Conservation (phyloP, 2,888 invertebrate species). For the Caenorhabditis sp. region DNA sequence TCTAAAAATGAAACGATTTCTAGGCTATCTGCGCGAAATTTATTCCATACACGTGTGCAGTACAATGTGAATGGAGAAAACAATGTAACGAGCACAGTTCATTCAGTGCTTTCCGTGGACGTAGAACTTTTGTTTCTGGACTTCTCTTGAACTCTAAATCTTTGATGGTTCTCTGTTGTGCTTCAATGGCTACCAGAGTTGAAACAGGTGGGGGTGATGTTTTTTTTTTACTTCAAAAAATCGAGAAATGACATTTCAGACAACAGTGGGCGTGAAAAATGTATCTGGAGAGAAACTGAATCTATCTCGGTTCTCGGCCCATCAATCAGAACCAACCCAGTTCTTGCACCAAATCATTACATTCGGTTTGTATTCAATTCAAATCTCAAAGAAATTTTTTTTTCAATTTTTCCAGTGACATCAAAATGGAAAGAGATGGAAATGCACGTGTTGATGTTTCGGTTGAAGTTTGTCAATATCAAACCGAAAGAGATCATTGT, state of each 20-base stretch:
- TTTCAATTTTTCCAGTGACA: constrained; percentile 29
- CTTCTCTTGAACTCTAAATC: constrained; percentile 63
- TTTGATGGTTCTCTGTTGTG: constrained; percentile 66
- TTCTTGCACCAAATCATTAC: constrained; percentile 58
- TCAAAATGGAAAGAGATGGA: constrained; percentile 54
- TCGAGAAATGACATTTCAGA: constrained; percentile 20
- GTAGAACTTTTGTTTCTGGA: constrained; percentile 67
- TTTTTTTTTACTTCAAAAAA: constrained; percentile 20
- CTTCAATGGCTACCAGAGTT: constrained; percentile 64
- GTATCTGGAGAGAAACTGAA: constrained; percentile 57
- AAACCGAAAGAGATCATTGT: constrained; percentile 51
- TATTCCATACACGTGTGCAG: constrained; percentile 60
- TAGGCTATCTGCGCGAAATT: constrained; percentile 68
- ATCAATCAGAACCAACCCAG: constrained; percentile 58
- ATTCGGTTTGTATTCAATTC: constrained; percentile 30
- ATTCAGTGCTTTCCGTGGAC: constrained; percentile 60
- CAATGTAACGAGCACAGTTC: constrained; percentile 56
- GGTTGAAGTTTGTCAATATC: constrained; percentile 58
- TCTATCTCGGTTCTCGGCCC: constrained; percentile 57
- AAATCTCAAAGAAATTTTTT: background rate
- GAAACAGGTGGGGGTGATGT: constrained; percentile 45
- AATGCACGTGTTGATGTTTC: constrained; percentile 51
- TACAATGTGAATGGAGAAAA: constrained; percentile 64
- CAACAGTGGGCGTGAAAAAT: constrained; percentile 49
- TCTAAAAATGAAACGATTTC: too few species aligned